Percentiles rank a stretch among this genome's conserved stretches.
These are phyloP conservation scores for Prunella himalayana DNA, from an alignment of 2,113 vertebrate species.

Conservation along the genomic window DNA sequence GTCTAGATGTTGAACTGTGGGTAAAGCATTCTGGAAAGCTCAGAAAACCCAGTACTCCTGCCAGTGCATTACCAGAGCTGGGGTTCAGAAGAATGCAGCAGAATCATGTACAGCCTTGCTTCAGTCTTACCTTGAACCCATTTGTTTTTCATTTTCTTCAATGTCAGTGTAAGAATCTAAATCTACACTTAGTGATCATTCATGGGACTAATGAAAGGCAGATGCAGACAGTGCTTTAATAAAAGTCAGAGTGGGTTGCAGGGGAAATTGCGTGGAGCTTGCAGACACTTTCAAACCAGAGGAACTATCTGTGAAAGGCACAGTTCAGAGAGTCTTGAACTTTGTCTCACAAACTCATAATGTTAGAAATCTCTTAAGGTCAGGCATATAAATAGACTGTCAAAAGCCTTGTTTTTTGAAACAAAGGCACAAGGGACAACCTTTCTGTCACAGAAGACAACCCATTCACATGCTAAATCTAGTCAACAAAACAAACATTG, in stretches of 20 bases:
- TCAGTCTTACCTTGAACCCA: neutral
- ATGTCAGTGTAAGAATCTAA: neutral
- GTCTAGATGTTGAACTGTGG: neutral
- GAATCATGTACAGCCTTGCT: neutral
- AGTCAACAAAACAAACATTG: neutral
- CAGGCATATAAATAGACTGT: neutral
- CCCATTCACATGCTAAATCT: neutral
- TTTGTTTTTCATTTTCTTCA: neutral
- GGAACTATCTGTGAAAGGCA: neutral
- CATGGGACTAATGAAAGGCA: neutral
- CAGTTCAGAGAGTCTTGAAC: neutral
- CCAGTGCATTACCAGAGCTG: neutral
- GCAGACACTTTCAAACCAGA: neutral
- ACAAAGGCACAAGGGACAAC: neutral
- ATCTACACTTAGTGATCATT: neutral
- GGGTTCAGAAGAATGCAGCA: neutral
- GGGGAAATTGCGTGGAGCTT: neutral
- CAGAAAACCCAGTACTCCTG: neutral
- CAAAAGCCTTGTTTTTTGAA: neutral
- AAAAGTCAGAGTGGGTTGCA: neutral
- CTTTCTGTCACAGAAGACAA: neutral
- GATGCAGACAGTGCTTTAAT: neutral
- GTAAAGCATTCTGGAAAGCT: neutral
- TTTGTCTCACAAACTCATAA: neutral
- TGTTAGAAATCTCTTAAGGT: neutral